Evolutionary conservation across 2,797 vertebrate genomes (phyloP), one percentile per base, ranked within the genome.

Genomic region (Discoglossus pictus): DNA sequence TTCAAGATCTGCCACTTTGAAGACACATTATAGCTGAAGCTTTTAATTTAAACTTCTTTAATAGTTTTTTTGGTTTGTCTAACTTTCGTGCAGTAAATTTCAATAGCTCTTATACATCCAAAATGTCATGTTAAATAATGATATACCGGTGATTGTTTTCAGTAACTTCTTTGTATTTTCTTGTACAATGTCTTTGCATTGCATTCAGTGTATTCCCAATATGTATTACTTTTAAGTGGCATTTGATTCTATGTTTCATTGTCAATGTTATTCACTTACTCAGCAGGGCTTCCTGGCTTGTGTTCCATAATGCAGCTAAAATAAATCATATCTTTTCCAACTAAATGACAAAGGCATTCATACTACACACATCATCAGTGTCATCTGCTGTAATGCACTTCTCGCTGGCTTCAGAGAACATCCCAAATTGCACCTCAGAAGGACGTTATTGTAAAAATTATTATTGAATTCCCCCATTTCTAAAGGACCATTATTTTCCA

Each of bases 241-340:
- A 62, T 63, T 52, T 63, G 36, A 51, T 52, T 63, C 47, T 51
- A 42, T 52, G 31, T 63, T 52, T 51, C 47, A 21, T 31, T 42
- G 61, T 43, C 36, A 31, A 35, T 52, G 47, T 52, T 31, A 31
- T 62, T 62, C 24, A 24, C 44, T 23, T 35, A n/a, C 59, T 16
- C 21, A 16, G 39, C 51, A 20, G 63, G 27, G 43, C 31, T 38
- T 15, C 17, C 43, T 47, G 53, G 31, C 63, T 56, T 27, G 4
- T 27, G 13, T 63, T 36, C n/a, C 44, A 10, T 48, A 48, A 56
- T 58, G 40, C 46, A 27, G 43, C 42, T 11, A 11, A 66, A 31
- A 27, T 39, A 66, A 58, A 58, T 47, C 31, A 46, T 44, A 40
- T 48, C 53, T 58, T 56, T 55, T 44, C 34, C 52, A 56, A 24